phyloP scores from a whole-genome alignment of 53 echinoderm and acorn worm genomes.

The Paelopatides confundens region DNA sequence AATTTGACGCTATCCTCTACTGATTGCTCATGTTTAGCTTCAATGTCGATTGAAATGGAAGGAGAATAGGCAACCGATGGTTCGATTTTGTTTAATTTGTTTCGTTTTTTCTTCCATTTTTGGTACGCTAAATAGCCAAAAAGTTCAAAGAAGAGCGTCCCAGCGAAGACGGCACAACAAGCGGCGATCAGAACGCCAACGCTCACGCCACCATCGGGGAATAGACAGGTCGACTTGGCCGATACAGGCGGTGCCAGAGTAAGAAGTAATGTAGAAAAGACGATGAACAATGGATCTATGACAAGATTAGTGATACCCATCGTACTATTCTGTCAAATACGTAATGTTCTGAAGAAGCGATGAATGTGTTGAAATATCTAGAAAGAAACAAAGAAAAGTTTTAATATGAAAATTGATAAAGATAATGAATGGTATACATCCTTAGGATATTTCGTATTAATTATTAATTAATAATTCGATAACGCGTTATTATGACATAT shows the following conservation, averaged over 20 bases:
- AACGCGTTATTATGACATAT: too few species aligned
- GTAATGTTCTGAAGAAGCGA: too few species aligned
- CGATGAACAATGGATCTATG: neutral
- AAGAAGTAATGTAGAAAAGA: slow-evolving; percentile 1
- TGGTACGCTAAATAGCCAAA: slow-evolving; percentile 75
- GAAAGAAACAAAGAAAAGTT: too few species aligned
- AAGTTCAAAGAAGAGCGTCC: slow-evolving; percentile 78
- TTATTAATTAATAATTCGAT: too few species aligned
- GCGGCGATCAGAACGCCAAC: slow-evolving; percentile 70
- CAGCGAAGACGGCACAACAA: slow-evolving; percentile 76
- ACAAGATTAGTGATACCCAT: neutral
- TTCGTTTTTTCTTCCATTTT: slow-evolving; percentile 71
- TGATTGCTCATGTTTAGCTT: neutral
- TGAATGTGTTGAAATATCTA: too few species aligned
- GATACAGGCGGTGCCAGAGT: slow-evolving; percentile 62
- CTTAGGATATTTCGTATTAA: too few species aligned
- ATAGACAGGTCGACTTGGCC: slow-evolving; percentile 51
- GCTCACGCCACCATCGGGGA: slow-evolving; percentile 68
- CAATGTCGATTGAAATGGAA: slow-evolving; percentile 12
- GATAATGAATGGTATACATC: too few species aligned
- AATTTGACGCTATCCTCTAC: neutral
- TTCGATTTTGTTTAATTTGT: neutral
- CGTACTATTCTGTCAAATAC: too few species aligned
- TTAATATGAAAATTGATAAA: too few species aligned
- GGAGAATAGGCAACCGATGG: slow-evolving; percentile 2